Evolutionary conservation across 2,888 invertebrate genomes (phyloP), one percentile per base, ranked within the genome.

Genomic region (Diaperis boleti): DNA sequence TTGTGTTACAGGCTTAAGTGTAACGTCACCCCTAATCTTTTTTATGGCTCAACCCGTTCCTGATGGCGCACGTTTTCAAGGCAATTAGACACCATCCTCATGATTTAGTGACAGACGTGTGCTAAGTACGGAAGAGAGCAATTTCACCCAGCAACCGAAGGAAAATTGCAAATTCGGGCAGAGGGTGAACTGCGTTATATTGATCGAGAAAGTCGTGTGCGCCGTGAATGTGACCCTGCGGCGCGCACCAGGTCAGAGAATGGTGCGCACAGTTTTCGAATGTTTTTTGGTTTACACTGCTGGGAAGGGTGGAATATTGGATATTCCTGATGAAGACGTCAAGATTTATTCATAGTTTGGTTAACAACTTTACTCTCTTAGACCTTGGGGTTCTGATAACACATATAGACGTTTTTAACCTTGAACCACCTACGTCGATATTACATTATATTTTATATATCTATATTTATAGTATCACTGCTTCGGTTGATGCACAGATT

Each of bases 101-200:
- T 33, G 33, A 13, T 13, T 13, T n/a, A 5, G 33, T 13, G 33
- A 33, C 33, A 18, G 22, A 20, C 45, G 20, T 45, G 44, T 44
- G 47, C 20, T 49, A 49, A 49, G 39, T 26, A 10, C 44, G 18
- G 11, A 54, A 54, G 33, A 13, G 39, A 15, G 56, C 44, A 56
- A 56, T 56, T 55, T 54, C 54, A 42, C 56, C 56, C 56, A 45
- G 56, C 56, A 56, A 56, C 56, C 44, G 55, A 41, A 52, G 67
- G 68, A 67, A 67, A 70, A 71, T 72, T 69, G 70, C 73, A 67
- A 75, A 74, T 73, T 75, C 72, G 73, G 74, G 71, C 69, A 73
- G 66, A 68, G 73, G 72, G 74, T 69, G 67, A 72, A 71, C 62
- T 69, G 70, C 57, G 67, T 65, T 72, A 15, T 63, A 72, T 71